Evolutionary conservation across 2,113 vertebrate species (phyloP).

Genomic region (Labeo catla): DNA sequence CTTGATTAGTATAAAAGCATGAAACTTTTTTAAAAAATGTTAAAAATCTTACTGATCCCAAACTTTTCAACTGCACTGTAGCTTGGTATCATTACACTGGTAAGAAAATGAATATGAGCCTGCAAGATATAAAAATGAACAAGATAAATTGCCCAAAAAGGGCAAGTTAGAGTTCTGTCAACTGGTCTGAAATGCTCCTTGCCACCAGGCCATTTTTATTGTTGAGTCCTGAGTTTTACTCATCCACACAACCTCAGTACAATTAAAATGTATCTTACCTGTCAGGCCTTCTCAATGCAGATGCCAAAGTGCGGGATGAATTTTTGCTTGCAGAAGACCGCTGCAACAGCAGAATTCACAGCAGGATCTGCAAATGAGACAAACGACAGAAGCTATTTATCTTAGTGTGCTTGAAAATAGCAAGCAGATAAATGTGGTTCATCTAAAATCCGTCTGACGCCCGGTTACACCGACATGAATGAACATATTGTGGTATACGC

Average conservation of each 20-base stretch:
- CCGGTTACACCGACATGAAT: neutral
- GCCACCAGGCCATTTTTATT: neutral
- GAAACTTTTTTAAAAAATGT: too few relatives aligned
- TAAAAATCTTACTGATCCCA: too few relatives aligned
- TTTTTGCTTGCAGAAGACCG: neutral
- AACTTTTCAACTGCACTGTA: too few relatives aligned
- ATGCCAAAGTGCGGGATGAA: neutral
- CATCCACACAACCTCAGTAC: neutral
- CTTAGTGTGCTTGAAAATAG: conserved; percentile 10
- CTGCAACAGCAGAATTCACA: conserved; percentile 35
- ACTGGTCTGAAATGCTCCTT: neutral
- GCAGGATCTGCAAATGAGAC: conserved; percentile 39
- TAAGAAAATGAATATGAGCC: neutral
- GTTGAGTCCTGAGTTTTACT: neutral
- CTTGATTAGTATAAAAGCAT: too few relatives aligned
- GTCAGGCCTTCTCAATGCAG: neutral
- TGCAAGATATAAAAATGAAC: neutral
- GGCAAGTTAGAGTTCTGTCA: neutral
- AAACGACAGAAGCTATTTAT: conserved; percentile 20
- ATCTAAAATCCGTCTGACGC: conserved; percentile 23
- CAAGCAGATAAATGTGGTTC: conserved; percentile 22
- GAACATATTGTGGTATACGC: conserved; percentile 2
- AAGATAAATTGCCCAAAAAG: neutral
- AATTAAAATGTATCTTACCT: conserved; percentile 37
- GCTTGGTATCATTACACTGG: neutral